Conservation (phyloP, 2,113 vertebrate species). For the Girardinichthys multiradiatus region DNA sequence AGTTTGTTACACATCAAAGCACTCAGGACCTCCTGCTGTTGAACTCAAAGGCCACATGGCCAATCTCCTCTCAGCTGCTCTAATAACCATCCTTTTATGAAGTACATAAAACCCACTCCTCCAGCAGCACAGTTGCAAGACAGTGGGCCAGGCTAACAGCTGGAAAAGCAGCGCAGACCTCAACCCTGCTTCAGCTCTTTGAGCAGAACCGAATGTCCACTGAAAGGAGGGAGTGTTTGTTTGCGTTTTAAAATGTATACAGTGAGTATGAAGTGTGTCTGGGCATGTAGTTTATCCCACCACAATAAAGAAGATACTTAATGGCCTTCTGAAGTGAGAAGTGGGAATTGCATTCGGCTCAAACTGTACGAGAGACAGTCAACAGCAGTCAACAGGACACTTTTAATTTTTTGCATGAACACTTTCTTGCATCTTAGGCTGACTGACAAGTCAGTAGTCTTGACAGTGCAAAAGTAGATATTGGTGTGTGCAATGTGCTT, state of each 20-base stretch:
- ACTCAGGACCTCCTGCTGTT: slow-evolving; percentile 57
- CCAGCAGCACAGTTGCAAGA: slow-evolving; percentile 49
- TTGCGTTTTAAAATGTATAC: slow-evolving; percentile 36
- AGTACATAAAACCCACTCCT: slow-evolving; percentile 67
- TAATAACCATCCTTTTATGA: slow-evolving; percentile 67
- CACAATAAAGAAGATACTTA: slow-evolving; percentile 55
- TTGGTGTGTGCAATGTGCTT: slow-evolving; percentile 48
- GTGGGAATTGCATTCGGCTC: slow-evolving; percentile 51
- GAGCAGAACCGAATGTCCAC: slow-evolving; percentile 58
- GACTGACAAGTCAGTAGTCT: slow-evolving; percentile 45
- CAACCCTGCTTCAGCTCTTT: slow-evolving; percentile 59
- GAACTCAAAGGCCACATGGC: slow-evolving; percentile 61
- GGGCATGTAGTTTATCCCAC: slow-evolving; percentile 49
- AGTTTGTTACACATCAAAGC: slow-evolving; percentile 71
- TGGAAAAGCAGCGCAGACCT: slow-evolving; percentile 56
- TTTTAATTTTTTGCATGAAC: slow-evolving; percentile 6
- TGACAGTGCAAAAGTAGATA: slow-evolving; percentile 60
- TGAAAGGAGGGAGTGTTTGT: slow-evolving; percentile 44
- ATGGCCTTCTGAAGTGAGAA: slow-evolving; percentile 56
- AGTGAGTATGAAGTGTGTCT: slow-evolving; percentile 5
- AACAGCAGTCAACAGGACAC: slow-evolving; percentile 33
- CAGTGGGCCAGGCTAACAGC: slow-evolving; percentile 60
- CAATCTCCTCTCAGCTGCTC: slow-evolving; percentile 59
- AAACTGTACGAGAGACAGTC: slow-evolving; percentile 41
- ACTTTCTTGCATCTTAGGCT: slow-evolving; percentile 15